Percentiles rank a stretch among this genome's conserved stretches.
These are phyloP conservation scores for Pollimyrus isidori DNA, from an alignment of 2,113 vertebrate genomes.

Conservation along the genomic window DNA sequence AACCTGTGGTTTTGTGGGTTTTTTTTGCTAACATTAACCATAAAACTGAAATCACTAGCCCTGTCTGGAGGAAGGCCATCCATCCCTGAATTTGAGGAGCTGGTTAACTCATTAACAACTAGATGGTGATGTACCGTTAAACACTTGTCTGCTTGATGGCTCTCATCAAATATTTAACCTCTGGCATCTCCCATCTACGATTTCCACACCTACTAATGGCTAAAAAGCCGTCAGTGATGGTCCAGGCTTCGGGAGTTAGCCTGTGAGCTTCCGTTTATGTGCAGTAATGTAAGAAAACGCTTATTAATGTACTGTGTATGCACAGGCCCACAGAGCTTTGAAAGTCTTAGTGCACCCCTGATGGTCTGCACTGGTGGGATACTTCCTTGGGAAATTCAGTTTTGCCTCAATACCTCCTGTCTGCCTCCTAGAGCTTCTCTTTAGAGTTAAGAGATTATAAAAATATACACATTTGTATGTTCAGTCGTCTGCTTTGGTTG, in stretches of 20 bases:
- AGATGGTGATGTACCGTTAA: conserved; percentile 1
- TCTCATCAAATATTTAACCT: neutral
- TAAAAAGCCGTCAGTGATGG: neutral
- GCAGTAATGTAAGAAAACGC: conserved; percentile 4
- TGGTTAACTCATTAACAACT: neutral
- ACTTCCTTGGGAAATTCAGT: neutral
- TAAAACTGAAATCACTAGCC: neutral
- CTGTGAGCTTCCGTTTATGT: neutral
- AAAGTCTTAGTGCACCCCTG: conserved; percentile 5
- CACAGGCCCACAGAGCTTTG: neutral
- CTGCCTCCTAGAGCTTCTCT: neutral
- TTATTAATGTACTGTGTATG: neutral
- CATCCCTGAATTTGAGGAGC: neutral
- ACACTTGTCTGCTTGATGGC: neutral
- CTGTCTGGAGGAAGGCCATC: neutral
- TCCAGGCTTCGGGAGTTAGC: neutral
- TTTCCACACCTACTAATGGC: neutral
- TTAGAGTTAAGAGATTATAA: neutral
- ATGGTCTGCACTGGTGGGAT: neutral
- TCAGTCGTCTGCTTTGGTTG: neutral
- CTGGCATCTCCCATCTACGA: neutral
- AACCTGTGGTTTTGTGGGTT: neutral
- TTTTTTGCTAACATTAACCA: neutral
- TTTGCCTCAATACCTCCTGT: neutral
- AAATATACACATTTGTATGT: neutral